phyloP scores from a whole-genome alignment of 2,113 vertebrate genomes.

The Malurus alboscapulatus region DNA sequence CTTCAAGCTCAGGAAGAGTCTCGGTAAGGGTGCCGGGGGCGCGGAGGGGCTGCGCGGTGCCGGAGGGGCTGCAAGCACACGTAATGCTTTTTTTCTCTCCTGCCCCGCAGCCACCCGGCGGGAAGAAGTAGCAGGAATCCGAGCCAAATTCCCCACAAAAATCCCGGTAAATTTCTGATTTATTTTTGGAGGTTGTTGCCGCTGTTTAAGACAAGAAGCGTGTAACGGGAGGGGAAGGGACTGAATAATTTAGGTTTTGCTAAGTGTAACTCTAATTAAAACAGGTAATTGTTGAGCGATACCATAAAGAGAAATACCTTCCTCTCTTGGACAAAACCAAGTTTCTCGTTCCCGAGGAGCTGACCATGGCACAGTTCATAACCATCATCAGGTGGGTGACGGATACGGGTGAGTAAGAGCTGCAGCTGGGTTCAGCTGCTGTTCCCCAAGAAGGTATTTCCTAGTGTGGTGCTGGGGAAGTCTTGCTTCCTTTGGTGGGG shows the following conservation, averaged over 20 bases:
- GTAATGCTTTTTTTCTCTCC: background rate
- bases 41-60: background rate
- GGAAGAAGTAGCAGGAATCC: slow-evolving; percentile 85
- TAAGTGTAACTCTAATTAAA: background rate
- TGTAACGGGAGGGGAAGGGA: too few species aligned
- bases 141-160: slow-evolving; percentile 88
- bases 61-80: background rate
- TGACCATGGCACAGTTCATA: slow-evolving; percentile 88
- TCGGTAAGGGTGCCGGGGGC: slow-evolving; percentile 67
- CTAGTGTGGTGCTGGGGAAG: too few species aligned
- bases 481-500: background rate
- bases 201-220: accelerated
- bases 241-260: background rate
- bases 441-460: background rate
- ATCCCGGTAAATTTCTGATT: slow-evolving; percentile 76
- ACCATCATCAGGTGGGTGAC: slow-evolving; percentile 81
- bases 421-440: background rate
- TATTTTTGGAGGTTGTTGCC: too few species aligned
- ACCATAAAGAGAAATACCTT: slow-evolving; percentile 80
- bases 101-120: slow-evolving; percentile 77
- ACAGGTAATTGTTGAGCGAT: slow-evolving; percentile 89
- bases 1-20: slow-evolving; percentile 85
- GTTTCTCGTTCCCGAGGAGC: slow-evolving; percentile 88
- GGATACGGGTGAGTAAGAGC: background rate
- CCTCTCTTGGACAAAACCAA: slow-evolving; percentile 89